A percentile compares a stretch with the other conserved stretches of the same genome.
phyloP scores from a whole-genome alignment of 2,797 vertebrate species.

The Poecile montanus region DNA sequence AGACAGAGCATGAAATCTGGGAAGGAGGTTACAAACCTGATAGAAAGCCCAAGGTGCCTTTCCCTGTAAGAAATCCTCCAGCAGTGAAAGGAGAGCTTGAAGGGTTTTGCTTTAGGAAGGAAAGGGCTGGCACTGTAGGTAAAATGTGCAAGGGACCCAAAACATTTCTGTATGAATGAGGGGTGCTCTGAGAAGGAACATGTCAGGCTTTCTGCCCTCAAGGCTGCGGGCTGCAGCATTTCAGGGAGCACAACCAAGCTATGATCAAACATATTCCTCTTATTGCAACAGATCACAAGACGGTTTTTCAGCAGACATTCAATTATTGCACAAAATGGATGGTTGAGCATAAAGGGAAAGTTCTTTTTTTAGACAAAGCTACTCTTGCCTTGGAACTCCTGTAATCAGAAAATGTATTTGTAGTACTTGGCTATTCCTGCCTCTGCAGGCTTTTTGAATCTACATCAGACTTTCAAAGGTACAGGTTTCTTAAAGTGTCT shows the following conservation, averaged over 20 bases:
- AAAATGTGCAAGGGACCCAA: neutral
- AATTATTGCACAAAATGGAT: slow-evolving; percentile 23
- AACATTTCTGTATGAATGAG: neutral
- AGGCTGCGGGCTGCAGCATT: neutral
- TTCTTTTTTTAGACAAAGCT: slow-evolving; percentile 21
- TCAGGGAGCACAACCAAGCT: neutral
- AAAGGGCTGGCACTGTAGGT: neutral
- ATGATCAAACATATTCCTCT: neutral
- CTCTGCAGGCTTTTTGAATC: neutral
- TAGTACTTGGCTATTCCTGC: neutral
- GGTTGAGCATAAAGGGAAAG: neutral
- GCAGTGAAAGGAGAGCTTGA: neutral
- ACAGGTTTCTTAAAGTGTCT: neutral
- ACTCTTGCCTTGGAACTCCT: neutral
- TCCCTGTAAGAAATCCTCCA: neutral
- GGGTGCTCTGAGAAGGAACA: neutral
- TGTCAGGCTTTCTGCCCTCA: neutral
- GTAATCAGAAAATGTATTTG: slow-evolving; percentile 3
- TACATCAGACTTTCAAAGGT: neutral
- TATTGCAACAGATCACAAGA: slow-evolving; percentile 22
- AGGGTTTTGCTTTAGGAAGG: neutral
- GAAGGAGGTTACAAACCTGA: neutral
- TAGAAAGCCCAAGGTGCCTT: neutral
- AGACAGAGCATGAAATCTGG: neutral
- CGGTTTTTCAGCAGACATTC: neutral